These are phyloP conservation scores for Eupithecia tripunctaria DNA, from an alignment of 2,888 invertebrate species.

Conservation along the genomic window DNA sequence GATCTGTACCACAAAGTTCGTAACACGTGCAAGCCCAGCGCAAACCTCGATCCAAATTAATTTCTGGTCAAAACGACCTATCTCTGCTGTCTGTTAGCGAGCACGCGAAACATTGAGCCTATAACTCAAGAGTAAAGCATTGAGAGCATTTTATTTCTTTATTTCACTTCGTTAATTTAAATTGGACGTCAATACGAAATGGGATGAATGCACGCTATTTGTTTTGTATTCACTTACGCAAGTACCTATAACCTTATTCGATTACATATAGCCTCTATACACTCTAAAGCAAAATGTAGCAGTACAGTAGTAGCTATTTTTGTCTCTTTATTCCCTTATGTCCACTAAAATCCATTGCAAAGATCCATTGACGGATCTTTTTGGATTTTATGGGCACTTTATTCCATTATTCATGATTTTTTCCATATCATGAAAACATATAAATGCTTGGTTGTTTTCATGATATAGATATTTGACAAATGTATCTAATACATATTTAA, in stretches of 20 bases:
- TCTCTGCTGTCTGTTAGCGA: slow-evolving; percentile 55
- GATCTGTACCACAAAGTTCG: slow-evolving; percentile 25
- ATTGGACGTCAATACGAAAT: slow-evolving; percentile 34
- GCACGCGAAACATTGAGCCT: slow-evolving; percentile 44
- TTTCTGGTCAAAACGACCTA: slow-evolving; percentile 57
- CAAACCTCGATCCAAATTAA: slow-evolving; percentile 55
- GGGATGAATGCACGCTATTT: slow-evolving; percentile 11
- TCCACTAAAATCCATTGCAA: too few relatives aligned
- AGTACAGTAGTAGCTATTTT: background rate
- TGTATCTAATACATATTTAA: too few relatives aligned
- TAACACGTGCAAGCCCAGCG: slow-evolving; percentile 37
- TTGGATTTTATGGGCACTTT: too few relatives aligned
- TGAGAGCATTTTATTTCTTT: slow-evolving; percentile 31
- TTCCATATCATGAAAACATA: too few relatives aligned
- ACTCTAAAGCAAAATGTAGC: too few relatives aligned
- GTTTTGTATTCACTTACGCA: background rate
- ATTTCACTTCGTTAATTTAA: slow-evolving; percentile 41
- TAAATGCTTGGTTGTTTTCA: too few relatives aligned
- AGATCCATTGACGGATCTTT: too few relatives aligned
- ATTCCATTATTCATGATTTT: too few relatives aligned
- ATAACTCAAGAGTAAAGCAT: slow-evolving; percentile 38
- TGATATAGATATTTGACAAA: too few relatives aligned
- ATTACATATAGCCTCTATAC: background rate
- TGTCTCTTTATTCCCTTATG: too few relatives aligned
- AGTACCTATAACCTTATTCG: too few relatives aligned